phyloP scores from a whole-genome alignment of 2,888 invertebrate genomes.

The Apantesis nais region DNA sequence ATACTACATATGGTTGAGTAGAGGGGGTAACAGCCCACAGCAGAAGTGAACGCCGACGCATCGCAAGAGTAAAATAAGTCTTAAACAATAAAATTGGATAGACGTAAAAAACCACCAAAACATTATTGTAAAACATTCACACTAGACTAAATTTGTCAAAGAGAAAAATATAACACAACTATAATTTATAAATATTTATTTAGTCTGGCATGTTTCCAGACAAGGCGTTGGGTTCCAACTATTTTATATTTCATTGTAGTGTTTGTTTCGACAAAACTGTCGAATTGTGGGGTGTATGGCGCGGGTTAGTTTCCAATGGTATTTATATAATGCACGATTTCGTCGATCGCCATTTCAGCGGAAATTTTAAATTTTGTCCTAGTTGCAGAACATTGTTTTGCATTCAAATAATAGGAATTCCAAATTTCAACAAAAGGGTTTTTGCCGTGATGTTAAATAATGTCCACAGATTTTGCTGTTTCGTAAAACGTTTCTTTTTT shows the following conservation, averaged over 20 bases:
- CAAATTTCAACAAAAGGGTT: constrained; percentile 18
- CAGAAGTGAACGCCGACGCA: too few species aligned
- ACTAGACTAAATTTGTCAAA: constrained; percentile 15
- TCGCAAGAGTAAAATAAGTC: too few species aligned
- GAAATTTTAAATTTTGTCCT: constrained; percentile 13
- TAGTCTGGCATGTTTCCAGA: constrained; percentile 52
- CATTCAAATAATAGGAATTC: constrained; percentile 26
- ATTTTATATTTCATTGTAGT: constrained; percentile 44
- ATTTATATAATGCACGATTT: constrained; percentile 42
- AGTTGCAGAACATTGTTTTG: constrained; percentile 23
- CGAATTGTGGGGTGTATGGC: constrained; percentile 27
- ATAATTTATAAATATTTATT: constrained; percentile 54
- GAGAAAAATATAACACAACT: constrained; percentile 23
- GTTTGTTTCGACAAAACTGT: constrained; percentile 35
- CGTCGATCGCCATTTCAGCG: constrained; percentile 24
- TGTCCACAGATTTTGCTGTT: constrained; percentile 24
- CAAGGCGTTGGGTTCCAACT: constrained; percentile 37
- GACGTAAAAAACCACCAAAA: not conserved
- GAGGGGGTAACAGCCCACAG: too few species aligned
- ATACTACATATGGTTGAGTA: too few species aligned
- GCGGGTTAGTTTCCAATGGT: constrained; percentile 39
- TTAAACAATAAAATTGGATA: too few species aligned
- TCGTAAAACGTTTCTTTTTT: not conserved
- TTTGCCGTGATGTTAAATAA: constrained; percentile 17
- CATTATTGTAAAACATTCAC: not conserved